Base-by-base conservation (phyloP, 2,888 invertebrate species). In the Cenopis cana region DNA sequence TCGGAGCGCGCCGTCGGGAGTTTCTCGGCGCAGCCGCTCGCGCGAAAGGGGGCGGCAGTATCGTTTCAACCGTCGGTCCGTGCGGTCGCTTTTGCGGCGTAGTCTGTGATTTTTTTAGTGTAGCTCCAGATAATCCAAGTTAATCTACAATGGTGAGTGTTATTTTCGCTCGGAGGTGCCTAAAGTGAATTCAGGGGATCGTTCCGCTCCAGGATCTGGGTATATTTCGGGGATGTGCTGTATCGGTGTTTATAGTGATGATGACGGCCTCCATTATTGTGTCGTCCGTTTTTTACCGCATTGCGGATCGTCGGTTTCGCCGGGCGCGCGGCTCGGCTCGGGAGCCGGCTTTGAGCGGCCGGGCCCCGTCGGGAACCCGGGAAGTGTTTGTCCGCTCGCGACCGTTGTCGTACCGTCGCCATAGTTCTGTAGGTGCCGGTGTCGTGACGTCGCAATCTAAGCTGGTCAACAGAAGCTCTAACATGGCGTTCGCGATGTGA, bases 141-240 rank as follows among this genome's bases (percentile, higher is more conserved):
- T 93, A 93, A 94, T 94, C 94, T 90, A 93, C 92, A 85, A 94
- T 94, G 94, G 94, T 94, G 93, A 93, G 94, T 94, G 94, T 85
- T 90, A 86, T 90, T 93, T 91, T 82, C 85, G 83, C 80, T 84
- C 82, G 86, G 89, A 82, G 83, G 89, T 89, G 86, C 80, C 79
- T 78, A 80, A 82, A 90, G 90, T 91, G 90, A 83, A 85, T 87
- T 87, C 83, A 69, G 84, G 85, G 82, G 82, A 87, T 84, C 80
- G 56, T 82, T 74, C 79, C 76, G 82, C 77, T 79, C 79, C 81
- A 74, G 77, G 81, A 81, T 75, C 82, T 65, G 84, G 84, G 81
- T 84, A 87, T 94, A 94, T 94, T 94, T 93, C 81, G 84, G 87
- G 81, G 84, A 85, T 89, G 81, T 85, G 86, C 87, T 90, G 89